Conservation (phyloP, 2,888 invertebrate species). For the Bellardia bayeri region DNA sequence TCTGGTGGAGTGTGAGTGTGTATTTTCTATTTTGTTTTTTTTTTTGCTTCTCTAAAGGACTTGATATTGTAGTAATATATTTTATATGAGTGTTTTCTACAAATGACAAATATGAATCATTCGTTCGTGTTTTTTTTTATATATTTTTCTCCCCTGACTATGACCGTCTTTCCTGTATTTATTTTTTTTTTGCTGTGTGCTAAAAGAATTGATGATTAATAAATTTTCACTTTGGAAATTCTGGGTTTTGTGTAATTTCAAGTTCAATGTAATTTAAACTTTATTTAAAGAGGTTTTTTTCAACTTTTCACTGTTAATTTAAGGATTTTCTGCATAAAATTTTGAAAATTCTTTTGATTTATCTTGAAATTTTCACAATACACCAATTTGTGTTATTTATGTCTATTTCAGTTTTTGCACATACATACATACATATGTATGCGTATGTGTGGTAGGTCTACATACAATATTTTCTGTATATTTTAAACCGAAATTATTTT, state of each 20-base stretch:
- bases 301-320: slow-evolving; percentile 12
- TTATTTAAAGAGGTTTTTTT: slow-evolving; percentile 7
- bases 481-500: slow-evolving; percentile 5
- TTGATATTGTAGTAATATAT: slow-evolving; percentile 39
- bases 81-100: slow-evolving; percentile 37
- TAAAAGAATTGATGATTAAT: slow-evolving; percentile 67
- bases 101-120: slow-evolving; percentile 70
- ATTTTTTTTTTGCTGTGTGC: slow-evolving; percentile 20
- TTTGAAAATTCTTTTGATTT: neutral
- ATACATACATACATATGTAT: neutral
- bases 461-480: slow-evolving; percentile 53
- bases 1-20: slow-evolving; percentile 33
- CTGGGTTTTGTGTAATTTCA: slow-evolving; percentile 59
- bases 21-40: slow-evolving; percentile 13
- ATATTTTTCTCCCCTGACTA: slow-evolving; percentile 15
- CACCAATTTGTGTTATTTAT: neutral
- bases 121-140: slow-evolving; percentile 42
- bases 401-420: slow-evolving; percentile 26
- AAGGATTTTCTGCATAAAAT: neutral
- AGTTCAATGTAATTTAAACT: slow-evolving; percentile 59
- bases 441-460: slow-evolving; percentile 56
- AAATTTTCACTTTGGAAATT: slow-evolving; percentile 58
- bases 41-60: slow-evolving; percentile 41
- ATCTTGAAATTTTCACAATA: neutral
- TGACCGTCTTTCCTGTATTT: slow-evolving; percentile 1